A percentile compares a stretch with the other conserved stretches of the same genome.
Conservation (phyloP, 2,797 vertebrate species). For the Denticeps clupeoides region DNA sequence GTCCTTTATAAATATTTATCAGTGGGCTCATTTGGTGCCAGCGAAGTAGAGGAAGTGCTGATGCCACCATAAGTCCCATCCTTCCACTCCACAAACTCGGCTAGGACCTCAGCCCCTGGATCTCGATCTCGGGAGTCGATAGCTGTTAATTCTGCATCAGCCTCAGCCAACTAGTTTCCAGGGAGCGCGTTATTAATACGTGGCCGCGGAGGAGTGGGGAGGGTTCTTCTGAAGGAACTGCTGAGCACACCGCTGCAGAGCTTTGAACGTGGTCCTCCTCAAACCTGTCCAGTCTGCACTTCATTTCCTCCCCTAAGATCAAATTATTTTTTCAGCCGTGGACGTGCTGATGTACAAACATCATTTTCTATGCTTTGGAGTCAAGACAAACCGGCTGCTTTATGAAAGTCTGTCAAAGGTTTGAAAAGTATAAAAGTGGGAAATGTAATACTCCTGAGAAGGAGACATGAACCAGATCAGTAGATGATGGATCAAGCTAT, state of each 20-base stretch:
- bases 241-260: not conserved
- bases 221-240: not conserved
- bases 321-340: not conserved
- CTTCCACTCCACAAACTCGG: slow-evolving; percentile 9
- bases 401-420: not conserved
- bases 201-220: slow-evolving; percentile 6
- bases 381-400: not conserved
- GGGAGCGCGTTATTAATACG: slow-evolving; percentile 8
- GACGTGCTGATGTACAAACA: too few species aligned
- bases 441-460: not conserved
- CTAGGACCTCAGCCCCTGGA: slow-evolving; percentile 9
- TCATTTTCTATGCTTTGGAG: too few species aligned
- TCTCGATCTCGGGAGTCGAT: slow-evolving; percentile 19
- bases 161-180: not conserved
- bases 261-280: not conserved
- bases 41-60: slow-evolving; percentile 36
- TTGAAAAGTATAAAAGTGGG: not conserved
- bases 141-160: slow-evolving; percentile 14
- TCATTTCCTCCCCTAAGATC: slow-evolving; percentile 1
- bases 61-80: slow-evolving; percentile 20
- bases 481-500: too few species aligned
- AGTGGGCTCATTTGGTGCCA: slow-evolving; percentile 38
- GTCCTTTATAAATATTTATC: slow-evolving; percentile 47
- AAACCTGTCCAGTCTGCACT: slow-evolving; percentile 2
- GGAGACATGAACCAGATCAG: too few species aligned